Evolutionary conservation across 2,797 vertebrate species (phyloP), one percentile per base, ranked within the genome.

Genomic region (Acomys russatus): DNA sequence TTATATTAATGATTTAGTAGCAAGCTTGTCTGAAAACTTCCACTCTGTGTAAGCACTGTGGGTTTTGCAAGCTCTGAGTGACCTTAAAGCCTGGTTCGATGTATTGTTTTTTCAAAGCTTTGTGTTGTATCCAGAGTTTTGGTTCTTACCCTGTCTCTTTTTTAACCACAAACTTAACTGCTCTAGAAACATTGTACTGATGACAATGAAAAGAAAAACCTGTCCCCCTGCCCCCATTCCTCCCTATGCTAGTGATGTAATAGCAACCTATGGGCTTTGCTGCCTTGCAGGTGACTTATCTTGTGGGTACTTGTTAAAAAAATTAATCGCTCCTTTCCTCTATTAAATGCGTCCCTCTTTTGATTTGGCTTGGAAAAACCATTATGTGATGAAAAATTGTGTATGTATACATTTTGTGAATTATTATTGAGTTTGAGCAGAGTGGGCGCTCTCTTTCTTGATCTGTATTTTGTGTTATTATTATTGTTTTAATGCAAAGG

Each of bases 1-100:
- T 99, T 99, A 98, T 99, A 99, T 99, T 98, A 99, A 99, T 99
- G 98, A 99, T 99, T 99, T 99, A 99, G 98, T 98, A 99, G 98
- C 98, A 96, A 98, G 98, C 98, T 98, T 98, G 98, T 98, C 97
- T 98, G 98, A 98, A 99, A 98, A 99, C 98, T 99, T 99, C 98
- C 98, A 98, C 98, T 98, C 97, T 96, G 97, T 97, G 96, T 97
- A 97, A 98, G 98, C 98, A 97, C 97, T 98, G 97, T 98, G 97
- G 97, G 98, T 98, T 98, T 98, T 98, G 98, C 97, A 98, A 98
- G 98, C 98, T 98, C 98, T 96, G 95, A 98, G 98, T 98, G 98
- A 98, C 98, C 98, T 98, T 98, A 99, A 98, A 98, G 98, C 94
- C 97, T 98, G 98, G 97, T 98, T 98, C 91, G 87, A 94, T 98